These are phyloP conservation scores for Sorex fumeus DNA, from an alignment of 2,113 vertebrate genomes.

Conservation along the genomic window DNA sequence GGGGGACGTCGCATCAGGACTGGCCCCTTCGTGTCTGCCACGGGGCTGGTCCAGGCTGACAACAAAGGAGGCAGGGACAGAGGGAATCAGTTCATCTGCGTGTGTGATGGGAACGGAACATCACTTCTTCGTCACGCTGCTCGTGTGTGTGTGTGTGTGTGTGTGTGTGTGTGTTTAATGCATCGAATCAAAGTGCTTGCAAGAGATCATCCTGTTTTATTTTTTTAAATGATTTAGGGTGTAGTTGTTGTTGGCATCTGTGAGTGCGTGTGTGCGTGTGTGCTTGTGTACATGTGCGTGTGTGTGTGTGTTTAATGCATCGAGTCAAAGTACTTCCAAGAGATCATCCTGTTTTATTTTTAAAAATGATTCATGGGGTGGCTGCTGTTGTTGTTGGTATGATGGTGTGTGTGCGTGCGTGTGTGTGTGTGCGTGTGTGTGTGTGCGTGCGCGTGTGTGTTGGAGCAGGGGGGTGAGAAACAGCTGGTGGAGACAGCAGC, in stretches of 20 bases:
- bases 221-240: too few relatives aligned
- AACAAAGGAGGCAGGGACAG: constrained; percentile 89
- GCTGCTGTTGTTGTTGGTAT: too few relatives aligned
- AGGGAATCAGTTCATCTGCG: constrained; percentile 86
- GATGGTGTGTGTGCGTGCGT: too few relatives aligned
- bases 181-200: constrained; percentile 84
- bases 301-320: constrained; percentile 74
- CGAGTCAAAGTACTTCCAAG: constrained; percentile 59
- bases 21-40: constrained; percentile 88
- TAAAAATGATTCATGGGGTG: too few relatives aligned
- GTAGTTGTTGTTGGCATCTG: constrained; percentile 71
- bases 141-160: constrained; percentile 10
- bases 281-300: constrained; percentile 1
- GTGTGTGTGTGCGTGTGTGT: too few relatives aligned
- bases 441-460: constrained; percentile 54
- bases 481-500: constrained; percentile 90
- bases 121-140: constrained; percentile 79
- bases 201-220: constrained; percentile 78
- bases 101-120: constrained; percentile 85
- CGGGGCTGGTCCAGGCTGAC: constrained; percentile 87
- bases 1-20: constrained; percentile 86
- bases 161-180: constrained; percentile 69
- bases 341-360: too few relatives aligned
- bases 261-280: neutral
- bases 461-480: constrained; percentile 75